Percentiles rank a stretch among this genome's conserved stretches.
phyloP scores from a whole-genome alignment of 2,888 invertebrate genomes.

The Iselma pallidipennis region DNA sequence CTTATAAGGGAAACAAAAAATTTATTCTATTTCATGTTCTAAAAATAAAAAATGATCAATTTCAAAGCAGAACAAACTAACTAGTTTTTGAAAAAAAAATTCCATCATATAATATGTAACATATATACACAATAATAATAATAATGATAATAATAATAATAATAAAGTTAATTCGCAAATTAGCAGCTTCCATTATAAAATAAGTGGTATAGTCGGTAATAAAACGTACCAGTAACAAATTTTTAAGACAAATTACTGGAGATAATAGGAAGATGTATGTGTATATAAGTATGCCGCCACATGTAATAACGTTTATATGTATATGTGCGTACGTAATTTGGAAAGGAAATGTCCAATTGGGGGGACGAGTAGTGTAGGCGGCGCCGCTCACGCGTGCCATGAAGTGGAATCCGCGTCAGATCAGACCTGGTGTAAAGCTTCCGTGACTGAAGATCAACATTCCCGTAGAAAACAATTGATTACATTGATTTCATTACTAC shows the following conservation, averaged over 20 bases:
- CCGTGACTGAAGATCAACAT: neutral
- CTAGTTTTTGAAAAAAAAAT: neutral
- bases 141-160: constrained; percentile 3
- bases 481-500: neutral
- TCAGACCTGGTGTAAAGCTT: neutral
- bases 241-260: constrained; percentile 29
- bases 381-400: constrained; percentile 31
- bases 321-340: constrained; percentile 25
- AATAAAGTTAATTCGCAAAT: constrained; percentile 21
- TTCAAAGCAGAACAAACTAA: neutral
- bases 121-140: neutral
- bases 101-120: constrained; percentile 7
- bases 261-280: constrained; percentile 30
- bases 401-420: neutral
- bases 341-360: constrained; percentile 40
- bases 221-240: neutral
- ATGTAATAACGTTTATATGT: constrained; percentile 16
- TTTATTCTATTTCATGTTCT: constrained; percentile 5
- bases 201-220: neutral
- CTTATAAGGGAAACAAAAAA: neutral
- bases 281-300: constrained; percentile 26
- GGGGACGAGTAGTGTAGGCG: constrained; percentile 29
- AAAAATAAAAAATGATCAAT: constrained; percentile 19
- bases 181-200: constrained; percentile 16
- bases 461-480: neutral